Base-by-base conservation (phyloP, 1,140 invertebrate genomes). In the Rhagoletis zephyria region DNA sequence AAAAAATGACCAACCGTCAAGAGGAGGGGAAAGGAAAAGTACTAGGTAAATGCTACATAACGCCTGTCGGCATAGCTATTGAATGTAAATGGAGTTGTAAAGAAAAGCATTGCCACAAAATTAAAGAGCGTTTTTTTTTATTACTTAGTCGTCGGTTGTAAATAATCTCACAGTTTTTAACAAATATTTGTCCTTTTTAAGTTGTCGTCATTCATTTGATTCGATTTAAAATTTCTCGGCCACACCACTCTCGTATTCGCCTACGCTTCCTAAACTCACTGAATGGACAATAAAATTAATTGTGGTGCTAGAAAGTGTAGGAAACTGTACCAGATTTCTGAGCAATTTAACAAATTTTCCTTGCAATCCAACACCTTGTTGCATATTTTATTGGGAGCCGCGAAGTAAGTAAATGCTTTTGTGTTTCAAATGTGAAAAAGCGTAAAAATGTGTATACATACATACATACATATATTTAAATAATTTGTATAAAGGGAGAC, bases 21-120 rank as follows among this genome's bases (percentile, higher is more conserved):
- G 51, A 10, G 51, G 5, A 56, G 51, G 30, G 64, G 10, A 42
- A 67, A 67, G 30, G 40, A 56, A 56, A 56, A 56, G 51, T 56
- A 56, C 30, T 30, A 30, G 30, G 51, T 10, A 56, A 56, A 56
- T 56, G 51, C 5, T 56, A 56, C 30, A 30, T 7, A 56, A 56
- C 64, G 9, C 10, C 40, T 64, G 40, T 10, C 88, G 90, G 61
- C 88, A 89, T 88, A 88, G 89, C 87, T 89, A 90, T 89, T 89
- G 89, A 64, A 56, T 61, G 60, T 2, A 9, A 19, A 45, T 56
- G 87, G 87, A 48, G 81, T 77, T 61, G 9, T 85, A 74, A 74
- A 74, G 51, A 10, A 56, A 56, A 10, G 51, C 10, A 56, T 56
- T 56, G 63, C 64, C 85, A 64, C 56, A 42, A 74, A 87, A 87